Percentiles rank a stretch among this genome's conserved stretches.
These are phyloP conservation scores for Lycocerus yunnanus DNA, from an alignment of 2,888 invertebrate genomes.

Conservation along the genomic window DNA sequence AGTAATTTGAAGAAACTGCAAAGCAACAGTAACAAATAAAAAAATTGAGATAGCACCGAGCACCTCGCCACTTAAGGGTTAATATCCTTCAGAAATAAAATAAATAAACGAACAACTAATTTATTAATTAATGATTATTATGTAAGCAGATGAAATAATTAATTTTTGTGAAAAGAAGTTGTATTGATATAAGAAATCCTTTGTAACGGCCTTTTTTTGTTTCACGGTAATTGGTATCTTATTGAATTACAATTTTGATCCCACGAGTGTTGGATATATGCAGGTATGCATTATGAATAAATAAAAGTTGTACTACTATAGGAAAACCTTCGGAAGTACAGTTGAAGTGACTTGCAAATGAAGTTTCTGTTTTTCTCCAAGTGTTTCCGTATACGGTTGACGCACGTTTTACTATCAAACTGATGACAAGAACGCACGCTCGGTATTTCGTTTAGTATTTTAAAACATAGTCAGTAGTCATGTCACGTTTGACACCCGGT, in stretches of 20 bases:
- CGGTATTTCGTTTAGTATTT: slow-evolving; percentile 24
- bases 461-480: slow-evolving; percentile 38
- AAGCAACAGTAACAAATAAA: too few species aligned
- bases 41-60: too few species aligned
- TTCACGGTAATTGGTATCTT: background rate
- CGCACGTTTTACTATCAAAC: slow-evolving; percentile 23
- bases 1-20: too few species aligned
- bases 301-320: background rate
- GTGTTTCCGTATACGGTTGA: slow-evolving; percentile 8
- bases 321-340: background rate
- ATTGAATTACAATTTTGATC: background rate
- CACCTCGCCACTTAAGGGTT: too few species aligned
- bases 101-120: background rate
- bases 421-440: slow-evolving; percentile 27
- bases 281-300: background rate
- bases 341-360: background rate
- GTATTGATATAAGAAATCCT: too few species aligned
- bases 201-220: background rate
- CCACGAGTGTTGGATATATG: background rate
- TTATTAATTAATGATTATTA: background rate
- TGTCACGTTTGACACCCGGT: slow-evolving; percentile 44
- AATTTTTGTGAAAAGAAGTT: background rate
- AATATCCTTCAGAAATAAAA: too few species aligned
- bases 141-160: background rate
- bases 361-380: background rate